Evolutionary conservation across 2,113 vertebrate species (phyloP), one percentile per base, ranked within the genome.

Genomic region (Sturnira hondurensis): DNA sequence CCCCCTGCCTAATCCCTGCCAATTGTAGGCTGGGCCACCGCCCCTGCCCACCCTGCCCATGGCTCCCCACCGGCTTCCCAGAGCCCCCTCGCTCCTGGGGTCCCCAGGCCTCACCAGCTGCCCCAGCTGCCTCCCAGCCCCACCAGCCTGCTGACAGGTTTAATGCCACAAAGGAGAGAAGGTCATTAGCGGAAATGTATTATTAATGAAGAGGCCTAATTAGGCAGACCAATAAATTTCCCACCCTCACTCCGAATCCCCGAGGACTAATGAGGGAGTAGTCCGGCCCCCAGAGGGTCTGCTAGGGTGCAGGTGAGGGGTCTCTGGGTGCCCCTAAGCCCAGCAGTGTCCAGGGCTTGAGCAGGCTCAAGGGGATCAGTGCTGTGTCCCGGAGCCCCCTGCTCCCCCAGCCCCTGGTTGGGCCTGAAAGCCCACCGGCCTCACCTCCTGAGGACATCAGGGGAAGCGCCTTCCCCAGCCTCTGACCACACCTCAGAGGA

Each of bases 111-210:
- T 36, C 38, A n/a, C 24, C 22, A 16, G 26, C 54, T 33, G 12
- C 54, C 83, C 65, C 54, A 16, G 50, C 56, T 22, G 36, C 38
- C 56, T 54, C 77, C 28, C 76, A 38, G 70, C 84, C 77, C 58
- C 67, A 17, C n/a, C 80, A 93, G 83, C 58, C 9, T 11, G n/a
- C 76, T 3, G 89, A 92, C 82, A 54, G 22, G 5, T 70, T 96
- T 96, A 97, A 96, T 95, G 91, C 52, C 63, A 87, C 8, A 33
- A 61, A 87, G 92, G 91, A 73, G 24, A 78, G 93, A n/a, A 5
- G 96, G 88, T 95, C 70, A 7, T 97, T 98, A 87, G 45, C 41
- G 26, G 45, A 61, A 93, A 94, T 61, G 78, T 47, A 28, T 81
- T 94, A 47, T 96, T 91, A 91, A 43, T 77, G 58, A 89, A 65